Evolutionary conservation across 35 echinoderm and acorn worm genomes (phyloP), one percentile per base, ranked within the genome.

Genomic region (Ophioderma brevispina): DNA sequence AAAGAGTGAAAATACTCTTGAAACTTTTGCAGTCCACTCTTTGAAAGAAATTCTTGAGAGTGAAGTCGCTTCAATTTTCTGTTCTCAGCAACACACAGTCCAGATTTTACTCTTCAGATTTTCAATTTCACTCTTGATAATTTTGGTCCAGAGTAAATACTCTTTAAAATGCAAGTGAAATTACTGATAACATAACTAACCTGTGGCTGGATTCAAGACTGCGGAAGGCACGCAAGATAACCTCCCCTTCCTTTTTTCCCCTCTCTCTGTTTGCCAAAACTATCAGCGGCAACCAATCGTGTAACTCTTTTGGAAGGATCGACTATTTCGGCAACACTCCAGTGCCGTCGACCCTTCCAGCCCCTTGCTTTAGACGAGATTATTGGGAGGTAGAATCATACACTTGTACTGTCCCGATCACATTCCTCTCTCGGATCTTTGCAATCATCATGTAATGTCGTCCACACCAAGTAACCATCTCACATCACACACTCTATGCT

Each of bases 371-470:
- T 25, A 87, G n/a, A n/a, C n/a, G n/a, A n/a, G n/a, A n/a, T n/a
- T 42, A 59, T 87, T 76, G n/a, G 86, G 86, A 40, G 86, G 86
- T 28, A 87, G 76, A 40, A 87, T 76, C 25, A 30, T 32, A 49
- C 78, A 10, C 42, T 31, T 32, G 11, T n/a, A 87, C 41, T 87
- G 41, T 35, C 86, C 86, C 28, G 78, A 87, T 87, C 86, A 35
- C 86, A 87, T 34, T 43, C 40, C 25, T 39, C 86, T 42, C 17
- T 87, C 77, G 6, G 77, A 70, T n/a, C n/a, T 76, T 87, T 40
- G 75, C 86, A 87, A 36, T 87, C 38, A 39, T 87, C 86, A 41
- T n/a, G 86, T 35, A 49, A 41, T 39, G 86, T 87, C 86, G 70
- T 33, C 64, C 64, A 78, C 86, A 87, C 86, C 86, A 87, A 1